A percentile compares a stretch with the other conserved stretches of the same genome.
phyloP scores from a whole-genome alignment of 2,797 vertebrate species.

The Sebastes elongatus region DNA sequence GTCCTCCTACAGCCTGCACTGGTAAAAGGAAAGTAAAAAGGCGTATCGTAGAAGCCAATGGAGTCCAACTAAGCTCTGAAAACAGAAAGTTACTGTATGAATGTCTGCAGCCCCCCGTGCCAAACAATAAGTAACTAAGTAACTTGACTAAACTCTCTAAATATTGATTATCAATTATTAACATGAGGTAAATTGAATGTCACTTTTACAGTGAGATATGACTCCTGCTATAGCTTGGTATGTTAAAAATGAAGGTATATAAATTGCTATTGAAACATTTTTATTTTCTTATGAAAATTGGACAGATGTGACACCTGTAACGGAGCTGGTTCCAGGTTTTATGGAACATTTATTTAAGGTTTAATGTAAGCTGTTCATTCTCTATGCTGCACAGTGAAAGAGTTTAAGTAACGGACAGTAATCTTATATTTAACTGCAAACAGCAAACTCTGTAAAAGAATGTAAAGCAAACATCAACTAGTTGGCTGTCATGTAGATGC shows the following conservation, averaged over 20 bases:
- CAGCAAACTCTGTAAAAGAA: not conserved
- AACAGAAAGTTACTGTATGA: not conserved
- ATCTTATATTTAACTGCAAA: not conserved
- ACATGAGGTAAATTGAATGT: not conserved
- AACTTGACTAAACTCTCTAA: not conserved
- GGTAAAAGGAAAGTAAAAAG: not conserved
- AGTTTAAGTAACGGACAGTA: too few species aligned
- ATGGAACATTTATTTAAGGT: not conserved
- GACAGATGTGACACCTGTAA: not conserved
- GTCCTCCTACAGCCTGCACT: not conserved
- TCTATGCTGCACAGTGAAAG: not conserved
- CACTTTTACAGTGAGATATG: not conserved
- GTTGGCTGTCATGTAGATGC: not conserved
- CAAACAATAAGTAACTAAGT: too few species aligned
- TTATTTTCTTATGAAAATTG: too few species aligned
- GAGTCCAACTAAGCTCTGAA: not conserved
- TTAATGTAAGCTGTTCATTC: not conserved
- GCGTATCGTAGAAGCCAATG: too few species aligned
- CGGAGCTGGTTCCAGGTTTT: not conserved
- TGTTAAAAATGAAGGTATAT: not conserved
- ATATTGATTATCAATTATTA: not conserved
- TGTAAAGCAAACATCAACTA: not conserved
- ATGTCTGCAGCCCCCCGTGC: rapidly evolving
- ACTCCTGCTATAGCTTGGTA: not conserved
- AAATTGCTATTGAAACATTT: too few species aligned